These are phyloP conservation scores for Triplophysa bombifrons DNA, from an alignment of 2,797 vertebrate species.

Conservation along the genomic window DNA sequence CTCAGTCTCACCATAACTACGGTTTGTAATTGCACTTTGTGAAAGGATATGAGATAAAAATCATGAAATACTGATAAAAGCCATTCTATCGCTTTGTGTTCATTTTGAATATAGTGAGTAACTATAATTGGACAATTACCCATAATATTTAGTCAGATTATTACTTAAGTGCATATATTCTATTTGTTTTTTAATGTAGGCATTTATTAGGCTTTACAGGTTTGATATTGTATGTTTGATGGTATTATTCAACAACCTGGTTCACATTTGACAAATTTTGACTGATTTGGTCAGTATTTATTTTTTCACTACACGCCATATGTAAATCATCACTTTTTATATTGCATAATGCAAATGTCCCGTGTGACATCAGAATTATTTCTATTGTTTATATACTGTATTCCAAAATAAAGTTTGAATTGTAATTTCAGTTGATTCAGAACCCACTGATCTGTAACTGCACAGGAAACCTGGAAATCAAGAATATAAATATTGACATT, in stretches of 20 bases:
- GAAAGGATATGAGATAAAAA: background rate
- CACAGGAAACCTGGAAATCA: background rate
- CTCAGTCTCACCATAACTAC: background rate
- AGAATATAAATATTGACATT: background rate
- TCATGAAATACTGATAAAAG: background rate
- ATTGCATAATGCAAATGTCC: background rate
- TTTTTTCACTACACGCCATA: too few species aligned
- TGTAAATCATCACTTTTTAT: background rate
- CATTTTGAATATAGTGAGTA: background rate
- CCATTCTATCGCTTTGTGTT: background rate
- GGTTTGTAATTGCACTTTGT: background rate
- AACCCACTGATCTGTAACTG: background rate
- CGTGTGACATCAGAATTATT: too few species aligned
- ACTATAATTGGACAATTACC: background rate
- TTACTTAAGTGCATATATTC: background rate
- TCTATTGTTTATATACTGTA: too few species aligned
- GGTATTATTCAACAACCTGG: background rate
- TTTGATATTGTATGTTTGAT: background rate
- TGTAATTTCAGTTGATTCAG: too few species aligned
- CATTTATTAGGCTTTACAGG: background rate
- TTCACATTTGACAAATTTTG: background rate
- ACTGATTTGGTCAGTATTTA: background rate
- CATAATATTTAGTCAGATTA: background rate
- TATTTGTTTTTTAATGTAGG: background rate
- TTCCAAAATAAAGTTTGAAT: too few species aligned